These are phyloP conservation scores for Ctenopoma kingsleyae DNA, from an alignment of 2,797 vertebrate genomes.

Conservation along the genomic window DNA sequence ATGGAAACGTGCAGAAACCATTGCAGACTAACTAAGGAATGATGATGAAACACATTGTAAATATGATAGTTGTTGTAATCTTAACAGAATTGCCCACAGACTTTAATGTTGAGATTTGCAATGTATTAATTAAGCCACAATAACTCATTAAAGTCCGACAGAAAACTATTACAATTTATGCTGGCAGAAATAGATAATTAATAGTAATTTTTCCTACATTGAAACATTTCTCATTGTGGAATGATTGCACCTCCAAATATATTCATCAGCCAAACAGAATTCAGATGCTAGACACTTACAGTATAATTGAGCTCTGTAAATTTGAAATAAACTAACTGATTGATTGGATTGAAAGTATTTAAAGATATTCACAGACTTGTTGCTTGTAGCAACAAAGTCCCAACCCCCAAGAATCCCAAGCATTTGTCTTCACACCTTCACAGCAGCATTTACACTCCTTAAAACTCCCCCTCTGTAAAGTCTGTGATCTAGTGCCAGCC, in stretches of 20 bases:
- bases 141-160: conserved; percentile 61
- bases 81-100: conserved; percentile 48
- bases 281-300: background rate
- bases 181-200: conserved; percentile 53
- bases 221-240: background rate
- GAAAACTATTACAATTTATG: conserved; percentile 30
- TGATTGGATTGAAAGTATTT: background rate
- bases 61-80: conserved; percentile 46
- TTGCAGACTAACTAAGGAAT: conserved; percentile 40
- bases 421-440: conserved; percentile 40
- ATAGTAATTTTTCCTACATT: conserved; percentile 3
- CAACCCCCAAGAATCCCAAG: conserved; percentile 44
- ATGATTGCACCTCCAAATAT: background rate
- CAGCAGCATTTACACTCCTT: conserved; percentile 25
- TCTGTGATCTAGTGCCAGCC: conserved; percentile 21
- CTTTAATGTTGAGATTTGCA: conserved; percentile 54
- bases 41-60: conserved; percentile 65
- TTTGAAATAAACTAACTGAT: background rate
- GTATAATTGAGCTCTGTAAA: too few relatives aligned
- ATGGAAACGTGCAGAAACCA: conserved; percentile 5
- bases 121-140: conserved; percentile 70
- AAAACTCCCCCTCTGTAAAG: conserved; percentile 23
- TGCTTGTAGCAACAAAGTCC: background rate
- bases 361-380: conserved; percentile 9
- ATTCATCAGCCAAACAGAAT: background rate